Evolutionary conservation across 2,888 invertebrate genomes (phyloP), one percentile per base, ranked within the genome.

Genomic region (Bedellia somnulentella): DNA sequence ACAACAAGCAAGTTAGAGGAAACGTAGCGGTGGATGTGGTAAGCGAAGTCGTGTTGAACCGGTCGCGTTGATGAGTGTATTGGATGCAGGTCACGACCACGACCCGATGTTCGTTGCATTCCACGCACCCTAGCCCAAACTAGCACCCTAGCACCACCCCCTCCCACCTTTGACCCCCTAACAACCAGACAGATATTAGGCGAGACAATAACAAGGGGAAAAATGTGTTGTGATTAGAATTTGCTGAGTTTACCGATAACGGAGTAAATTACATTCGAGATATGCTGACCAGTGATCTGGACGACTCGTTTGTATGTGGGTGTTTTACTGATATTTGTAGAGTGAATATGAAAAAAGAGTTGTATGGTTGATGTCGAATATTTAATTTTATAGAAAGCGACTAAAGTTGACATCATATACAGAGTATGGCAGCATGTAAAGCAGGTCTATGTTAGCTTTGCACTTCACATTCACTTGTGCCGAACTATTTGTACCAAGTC

Each of bases 11-110:
- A n/a, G n/a, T n/a, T n/a, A n/a, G n/a, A n/a, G n/a, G n/a, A n/a
- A n/a, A n/a, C n/a, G n/a, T n/a, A n/a, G n/a, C n/a, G n/a, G n/a
- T n/a, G n/a, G n/a, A n/a, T n/a, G n/a, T n/a, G n/a, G n/a, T n/a
- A n/a, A n/a, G n/a, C n/a, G n/a, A n/a, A n/a, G n/a, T 24, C 12
- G 22, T 13, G 8, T 24, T n/a, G 5, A 5, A 13, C 10, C 10
- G 12, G 11, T 24, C 13, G 24, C 21, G 15, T 5, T 14, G 32
- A 43, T 43, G 39, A 39, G 39, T 29, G 29, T 35, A 34, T 32
- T 47, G 39, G 39, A 50, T 50, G 50, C 50, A 41, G 43, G 48
- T 51, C 51, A 51, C 51, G 50, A 44, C 38, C 28, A 13, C 15
- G 22, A 13, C 30, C 27, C 35, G 24, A 15, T 25, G 29, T 28